Evolutionary conservation across 2,113 vertebrate genomes (phyloP).

Genomic region (Cyanoramphus novaezelandiae): DNA sequence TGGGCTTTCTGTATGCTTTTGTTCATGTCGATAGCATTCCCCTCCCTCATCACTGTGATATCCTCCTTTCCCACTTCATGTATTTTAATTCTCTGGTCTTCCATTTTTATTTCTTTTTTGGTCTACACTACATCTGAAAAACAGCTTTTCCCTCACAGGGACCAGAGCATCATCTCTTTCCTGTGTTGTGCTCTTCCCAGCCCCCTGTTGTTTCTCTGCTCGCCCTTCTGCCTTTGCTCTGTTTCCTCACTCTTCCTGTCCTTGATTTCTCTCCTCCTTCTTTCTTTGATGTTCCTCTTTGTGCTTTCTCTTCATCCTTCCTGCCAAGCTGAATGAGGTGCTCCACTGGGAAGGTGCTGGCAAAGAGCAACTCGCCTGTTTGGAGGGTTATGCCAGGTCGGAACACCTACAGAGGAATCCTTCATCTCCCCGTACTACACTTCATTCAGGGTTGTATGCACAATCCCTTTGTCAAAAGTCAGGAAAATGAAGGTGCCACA

Average conservation of each 20-base stretch:
- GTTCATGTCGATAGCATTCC: neutral
- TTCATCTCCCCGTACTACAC: neutral
- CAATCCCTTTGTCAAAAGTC: neutral
- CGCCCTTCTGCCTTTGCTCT: neutral
- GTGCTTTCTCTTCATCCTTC: slow-evolving; percentile 6
- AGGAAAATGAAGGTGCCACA: neutral
- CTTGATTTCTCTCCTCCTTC: neutral
- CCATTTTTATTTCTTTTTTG: neutral
- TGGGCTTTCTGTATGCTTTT: neutral
- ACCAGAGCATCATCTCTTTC: neutral
- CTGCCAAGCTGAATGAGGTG: neutral
- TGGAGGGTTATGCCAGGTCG: neutral
- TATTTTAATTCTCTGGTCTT: neutral
- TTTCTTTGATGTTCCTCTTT: neutral
- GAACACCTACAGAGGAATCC: neutral
- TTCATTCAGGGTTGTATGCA: neutral
- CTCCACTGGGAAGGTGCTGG: neutral
- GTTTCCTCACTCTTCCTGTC: neutral
- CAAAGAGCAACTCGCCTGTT: neutral
- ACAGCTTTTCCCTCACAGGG: neutral
- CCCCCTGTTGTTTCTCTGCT: neutral
- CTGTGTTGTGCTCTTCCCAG: neutral
- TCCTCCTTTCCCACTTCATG: neutral
- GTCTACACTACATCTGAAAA: neutral
- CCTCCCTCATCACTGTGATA: neutral